Base-by-base conservation (phyloP, 2,797 vertebrate genomes). In the Falco concolor region DNA sequence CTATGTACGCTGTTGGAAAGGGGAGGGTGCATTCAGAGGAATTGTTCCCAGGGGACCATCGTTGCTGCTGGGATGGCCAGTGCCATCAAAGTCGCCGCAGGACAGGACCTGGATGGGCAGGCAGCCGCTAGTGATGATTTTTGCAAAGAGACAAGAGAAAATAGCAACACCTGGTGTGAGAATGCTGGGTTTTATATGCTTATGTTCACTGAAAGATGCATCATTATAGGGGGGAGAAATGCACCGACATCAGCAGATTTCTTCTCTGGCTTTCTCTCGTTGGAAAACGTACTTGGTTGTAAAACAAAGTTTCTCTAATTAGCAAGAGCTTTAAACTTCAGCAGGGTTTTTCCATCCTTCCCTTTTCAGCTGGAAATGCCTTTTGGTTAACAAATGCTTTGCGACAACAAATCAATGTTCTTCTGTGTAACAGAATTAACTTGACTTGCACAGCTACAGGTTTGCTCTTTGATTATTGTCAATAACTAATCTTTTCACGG, bases 401-500 rank as follows among this genome's bases (percentile, higher is more conserved):
- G 74, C 1, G 96, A 97, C 96, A 96, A 95, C 80, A 96, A 97
- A 97, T 98, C 97, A 52, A 97, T 98, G 96, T 5, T 74, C 27
- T 23, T 78, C 94, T 36, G 32, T 93, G 95, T 94, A 96, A 90
- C 54, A 91, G 95, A 94, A 97, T 97, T 96, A 95, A 53, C 95
- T 94, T 42, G 18, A 47, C 38, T 84, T 23, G 53, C 95, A 50
- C 60, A 22, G 97, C 97, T 97, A 90, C 96, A 95, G 90, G 96
- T 96, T 96, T 78, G 97, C 98, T 97, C 98, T 97, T 94, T 98
- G 97, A 94, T 97, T 96, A 82, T 97, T 98, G 98, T 98, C 98
- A 97, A 95, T 97, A 98, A 90, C 91, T 54, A 60, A 87, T 85
- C 74, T 83, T 92, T 95, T 80, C 81, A 18, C 6, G 73, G 95